Evolutionary conservation across 2,797 vertebrate genomes (phyloP).

Genomic region (Rhincodon typus): DNA sequence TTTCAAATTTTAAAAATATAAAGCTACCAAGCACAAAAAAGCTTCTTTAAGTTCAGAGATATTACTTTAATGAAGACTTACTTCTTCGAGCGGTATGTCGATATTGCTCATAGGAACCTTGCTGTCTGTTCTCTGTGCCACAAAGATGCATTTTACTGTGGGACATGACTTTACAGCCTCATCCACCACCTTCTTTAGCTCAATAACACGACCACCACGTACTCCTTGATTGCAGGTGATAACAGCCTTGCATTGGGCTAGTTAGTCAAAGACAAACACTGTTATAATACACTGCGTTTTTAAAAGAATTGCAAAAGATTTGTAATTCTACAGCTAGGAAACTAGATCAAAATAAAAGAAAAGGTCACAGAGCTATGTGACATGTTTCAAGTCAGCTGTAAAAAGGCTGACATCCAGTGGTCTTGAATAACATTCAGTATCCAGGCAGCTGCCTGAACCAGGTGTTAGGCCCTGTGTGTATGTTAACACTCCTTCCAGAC

Average conservation of each 20-base stretch:
- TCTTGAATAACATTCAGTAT: not conserved
- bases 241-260: constrained; percentile 82
- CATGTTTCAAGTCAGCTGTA: not conserved
- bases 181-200: constrained; percentile 82
- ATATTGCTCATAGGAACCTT: constrained; percentile 63
- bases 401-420: not conserved
- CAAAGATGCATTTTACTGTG: constrained; percentile 68
- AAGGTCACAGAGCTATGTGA: not conserved
- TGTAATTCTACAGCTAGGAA: not conserved
- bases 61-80: constrained; percentile 47
- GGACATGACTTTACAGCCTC: constrained; percentile 75
- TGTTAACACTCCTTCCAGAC: not conserved
- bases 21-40: not conserved
- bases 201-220: constrained; percentile 68
- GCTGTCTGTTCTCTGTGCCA: constrained; percentile 78
- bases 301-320: not conserved
- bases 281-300: not conserved
- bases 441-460: not conserved
- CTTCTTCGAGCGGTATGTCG: constrained; percentile 80
- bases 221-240: constrained; percentile 86
- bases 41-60: not conserved
- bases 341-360: not conserved
- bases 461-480: not conserved
- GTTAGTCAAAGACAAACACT: not conserved
- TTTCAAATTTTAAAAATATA: not conserved